phyloP scores from a whole-genome alignment of 2,797 vertebrate genomes.

The Lepilemur ruficaudatus region DNA sequence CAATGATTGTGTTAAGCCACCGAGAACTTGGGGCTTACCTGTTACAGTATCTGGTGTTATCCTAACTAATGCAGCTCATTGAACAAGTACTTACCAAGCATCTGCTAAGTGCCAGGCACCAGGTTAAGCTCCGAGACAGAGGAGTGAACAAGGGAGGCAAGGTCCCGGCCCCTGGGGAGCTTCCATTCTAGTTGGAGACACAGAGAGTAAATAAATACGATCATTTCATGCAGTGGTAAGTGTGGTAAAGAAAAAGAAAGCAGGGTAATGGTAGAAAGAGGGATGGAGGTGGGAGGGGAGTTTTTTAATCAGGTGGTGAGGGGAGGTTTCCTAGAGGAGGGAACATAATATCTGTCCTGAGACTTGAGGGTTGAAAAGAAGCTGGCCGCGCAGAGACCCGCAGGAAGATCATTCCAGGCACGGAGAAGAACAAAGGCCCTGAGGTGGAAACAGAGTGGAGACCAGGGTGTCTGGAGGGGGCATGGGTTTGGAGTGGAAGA shows the following conservation, averaged over 20 bases:
- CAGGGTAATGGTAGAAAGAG: background rate
- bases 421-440: background rate
- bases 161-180: background rate
- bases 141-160: background rate
- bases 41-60: background rate
- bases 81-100: background rate
- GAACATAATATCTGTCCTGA: background rate
- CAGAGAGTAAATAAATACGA: background rate
- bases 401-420: background rate
- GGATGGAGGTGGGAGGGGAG: background rate
- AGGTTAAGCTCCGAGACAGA: background rate
- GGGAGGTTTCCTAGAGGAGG: background rate
- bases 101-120: background rate
- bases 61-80: background rate
- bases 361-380: background rate
- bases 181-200: background rate
- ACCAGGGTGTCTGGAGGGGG: background rate
- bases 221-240: background rate
- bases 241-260: background rate
- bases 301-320: background rate
- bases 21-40: background rate
- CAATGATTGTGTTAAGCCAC: background rate
- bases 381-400: too few species aligned
- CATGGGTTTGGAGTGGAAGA: background rate
- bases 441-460: background rate